Conservation (phyloP, 2,797 vertebrate species). For the Gallinago stenura region DNA sequence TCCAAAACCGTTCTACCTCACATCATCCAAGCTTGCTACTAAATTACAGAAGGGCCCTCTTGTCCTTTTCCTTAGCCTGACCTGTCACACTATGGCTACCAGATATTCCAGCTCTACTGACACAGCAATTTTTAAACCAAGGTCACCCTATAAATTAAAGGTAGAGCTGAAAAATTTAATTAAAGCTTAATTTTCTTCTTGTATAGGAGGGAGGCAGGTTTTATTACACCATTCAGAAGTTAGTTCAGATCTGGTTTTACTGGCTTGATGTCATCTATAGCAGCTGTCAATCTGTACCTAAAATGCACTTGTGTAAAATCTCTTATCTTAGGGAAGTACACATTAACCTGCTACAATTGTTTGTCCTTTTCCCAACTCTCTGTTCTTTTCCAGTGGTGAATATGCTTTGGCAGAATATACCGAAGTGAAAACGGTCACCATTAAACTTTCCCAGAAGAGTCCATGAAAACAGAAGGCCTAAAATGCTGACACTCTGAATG, state of each 20-base stretch:
- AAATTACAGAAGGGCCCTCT: neutral
- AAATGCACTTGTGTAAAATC: neutral
- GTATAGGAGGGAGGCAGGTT: neutral
- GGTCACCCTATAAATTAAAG: neutral
- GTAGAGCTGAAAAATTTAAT: neutral
- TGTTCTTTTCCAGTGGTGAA: constrained; percentile 85
- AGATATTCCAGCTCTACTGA: neutral
- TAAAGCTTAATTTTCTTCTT: neutral
- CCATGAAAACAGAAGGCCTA: constrained; percentile 66
- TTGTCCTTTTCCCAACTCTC: neutral
- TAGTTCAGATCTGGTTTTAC: neutral
- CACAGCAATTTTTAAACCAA: neutral
- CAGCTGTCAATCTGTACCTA: neutral
- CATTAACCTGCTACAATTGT: neutral
- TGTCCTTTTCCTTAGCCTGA: neutral
- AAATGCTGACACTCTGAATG: constrained; percentile 70
- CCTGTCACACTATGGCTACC: neutral
- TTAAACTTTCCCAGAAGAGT: constrained; percentile 88
- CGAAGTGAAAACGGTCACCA: constrained; percentile 93
- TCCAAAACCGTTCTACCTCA: neutral
- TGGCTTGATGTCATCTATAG: neutral
- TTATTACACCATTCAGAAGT: neutral
- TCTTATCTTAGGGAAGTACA: neutral
- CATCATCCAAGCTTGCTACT: neutral
- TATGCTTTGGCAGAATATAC: constrained; percentile 93